A percentile compares a stretch with the other conserved stretches of the same genome.
phyloP scores from a whole-genome alignment of 2,797 vertebrate species.

The Sparus aurata region DNA sequence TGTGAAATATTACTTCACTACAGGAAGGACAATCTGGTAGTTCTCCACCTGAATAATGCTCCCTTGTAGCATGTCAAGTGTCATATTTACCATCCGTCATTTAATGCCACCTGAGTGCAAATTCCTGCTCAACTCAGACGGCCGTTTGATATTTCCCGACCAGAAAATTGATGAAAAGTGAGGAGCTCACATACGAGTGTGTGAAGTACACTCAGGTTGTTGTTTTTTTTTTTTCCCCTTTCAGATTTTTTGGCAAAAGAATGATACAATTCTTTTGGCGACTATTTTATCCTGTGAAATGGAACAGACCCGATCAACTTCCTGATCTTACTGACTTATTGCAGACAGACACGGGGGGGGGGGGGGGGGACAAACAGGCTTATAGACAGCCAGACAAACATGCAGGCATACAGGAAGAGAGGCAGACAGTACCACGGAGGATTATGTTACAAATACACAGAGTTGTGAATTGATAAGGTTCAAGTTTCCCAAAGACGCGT shows the following conservation, averaged over 20 bases:
- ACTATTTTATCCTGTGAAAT: not conserved
- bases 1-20: not conserved
- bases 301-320: not conserved
- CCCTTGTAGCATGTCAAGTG: not conserved
- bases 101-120: not conserved
- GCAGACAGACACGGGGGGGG: not conserved
- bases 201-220: not conserved
- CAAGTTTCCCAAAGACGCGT: not conserved
- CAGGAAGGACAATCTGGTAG: not conserved
- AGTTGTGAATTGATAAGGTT: constrained; percentile 33
- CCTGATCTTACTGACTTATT: not conserved
- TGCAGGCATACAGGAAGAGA: constrained; percentile 41
- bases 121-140: not conserved
- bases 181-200: not conserved
- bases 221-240: not conserved
- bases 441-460: constrained; percentile 25
- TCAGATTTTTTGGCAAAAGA: not conserved
- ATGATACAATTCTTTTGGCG: not conserved
- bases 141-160: not conserved
- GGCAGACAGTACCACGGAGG: constrained; percentile 34
- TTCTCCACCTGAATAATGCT: not conserved
- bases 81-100: not conserved
- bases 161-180: not conserved
- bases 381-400: constrained; percentile 13
- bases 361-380: not conserved